Percentiles rank a stretch among this genome's conserved stretches.
phyloP scores from a whole-genome alignment of 2,797 vertebrate genomes.

The Gobio occitaniae region DNA sequence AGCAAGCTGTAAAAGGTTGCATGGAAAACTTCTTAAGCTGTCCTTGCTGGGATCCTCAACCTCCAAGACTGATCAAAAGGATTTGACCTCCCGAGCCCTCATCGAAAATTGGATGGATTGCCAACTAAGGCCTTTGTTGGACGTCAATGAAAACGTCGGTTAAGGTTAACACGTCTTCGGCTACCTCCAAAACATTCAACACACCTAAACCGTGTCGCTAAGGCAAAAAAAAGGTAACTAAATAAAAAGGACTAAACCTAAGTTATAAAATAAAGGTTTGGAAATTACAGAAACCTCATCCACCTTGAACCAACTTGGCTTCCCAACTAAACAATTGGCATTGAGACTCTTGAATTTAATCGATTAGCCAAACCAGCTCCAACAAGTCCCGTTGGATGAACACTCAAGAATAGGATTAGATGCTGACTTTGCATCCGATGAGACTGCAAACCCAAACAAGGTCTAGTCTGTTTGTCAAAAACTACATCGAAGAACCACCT shows the following conservation, averaged over 20 bases:
- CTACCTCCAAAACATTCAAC: conserved; percentile 53
- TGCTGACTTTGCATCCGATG: conserved; percentile 32
- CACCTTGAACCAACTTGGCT: conserved; percentile 48
- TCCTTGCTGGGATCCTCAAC: conserved; percentile 76
- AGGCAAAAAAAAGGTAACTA: conserved; percentile 48
- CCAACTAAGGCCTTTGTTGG: conserved; percentile 67
- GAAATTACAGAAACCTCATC: conserved; percentile 45
- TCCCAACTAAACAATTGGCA: conserved; percentile 32
- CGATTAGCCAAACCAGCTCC: conserved; percentile 39
- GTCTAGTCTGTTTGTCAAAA: conserved; percentile 61
- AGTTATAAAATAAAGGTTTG: conserved; percentile 30
- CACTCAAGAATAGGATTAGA: conserved; percentile 41
- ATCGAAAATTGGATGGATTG: conserved; percentile 67
- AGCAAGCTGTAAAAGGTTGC: conserved; percentile 69
- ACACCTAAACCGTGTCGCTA: conserved; percentile 65
- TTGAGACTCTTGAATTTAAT: conserved; percentile 40
- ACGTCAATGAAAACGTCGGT: conserved; percentile 54
- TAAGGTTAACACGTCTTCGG: conserved; percentile 57
- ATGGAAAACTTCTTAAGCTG: conserved; percentile 76
- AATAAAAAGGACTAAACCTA: not conserved
- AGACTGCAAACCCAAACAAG: conserved; percentile 50
- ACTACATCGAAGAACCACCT: conserved; percentile 58
- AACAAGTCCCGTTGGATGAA: conserved; percentile 27
- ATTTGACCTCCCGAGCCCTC: conserved; percentile 63
- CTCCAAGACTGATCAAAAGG: conserved; percentile 73